phyloP scores from a whole-genome alignment of 37 sponge, comb jelly and placozoan species.

The Petrosia ficiformis region DNA sequence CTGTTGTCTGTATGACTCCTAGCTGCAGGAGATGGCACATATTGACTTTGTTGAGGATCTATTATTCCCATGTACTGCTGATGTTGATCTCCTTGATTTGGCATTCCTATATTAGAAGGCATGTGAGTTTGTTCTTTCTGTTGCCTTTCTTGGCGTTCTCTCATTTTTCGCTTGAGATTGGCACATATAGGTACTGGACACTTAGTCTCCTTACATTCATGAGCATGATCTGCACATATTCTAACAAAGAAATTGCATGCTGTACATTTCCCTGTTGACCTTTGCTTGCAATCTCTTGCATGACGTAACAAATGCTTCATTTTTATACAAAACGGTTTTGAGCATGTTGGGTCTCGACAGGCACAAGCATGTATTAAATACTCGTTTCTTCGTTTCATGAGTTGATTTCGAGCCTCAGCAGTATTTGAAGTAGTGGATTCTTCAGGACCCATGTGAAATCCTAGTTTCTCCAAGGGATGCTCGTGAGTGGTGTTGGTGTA shows the following conservation, averaged over 20 bases:
- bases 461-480: conserved; percentile 87
- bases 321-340: conserved; percentile 79
- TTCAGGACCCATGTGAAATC: conserved; percentile 53
- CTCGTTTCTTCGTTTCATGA: conserved; percentile 84
- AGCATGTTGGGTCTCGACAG: conserved; percentile 80
- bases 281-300: conserved; percentile 71
- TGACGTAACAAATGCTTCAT: conserved; percentile 95
- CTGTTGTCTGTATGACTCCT: no score
- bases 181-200: conserved; percentile 92
- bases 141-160: conserved; percentile 45
- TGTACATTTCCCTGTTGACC: conserved; percentile 64
- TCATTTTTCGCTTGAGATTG: conserved; percentile 77
- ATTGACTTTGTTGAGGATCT: no score
- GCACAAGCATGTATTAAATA: conserved; percentile 87
- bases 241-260: conserved; percentile 89
- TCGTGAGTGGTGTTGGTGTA: conserved; percentile 72
- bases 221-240: conserved; percentile 87
- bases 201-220: conserved; percentile 71
- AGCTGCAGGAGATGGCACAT: no score
- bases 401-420: conserved; percentile 37
- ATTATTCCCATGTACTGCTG: no score
- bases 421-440: background rate
- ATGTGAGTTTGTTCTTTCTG: no score
- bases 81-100: no score
- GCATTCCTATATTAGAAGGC: no score